Base-by-base conservation (phyloP, 2,888 invertebrate genomes). In the Ectobius pallidus region DNA sequence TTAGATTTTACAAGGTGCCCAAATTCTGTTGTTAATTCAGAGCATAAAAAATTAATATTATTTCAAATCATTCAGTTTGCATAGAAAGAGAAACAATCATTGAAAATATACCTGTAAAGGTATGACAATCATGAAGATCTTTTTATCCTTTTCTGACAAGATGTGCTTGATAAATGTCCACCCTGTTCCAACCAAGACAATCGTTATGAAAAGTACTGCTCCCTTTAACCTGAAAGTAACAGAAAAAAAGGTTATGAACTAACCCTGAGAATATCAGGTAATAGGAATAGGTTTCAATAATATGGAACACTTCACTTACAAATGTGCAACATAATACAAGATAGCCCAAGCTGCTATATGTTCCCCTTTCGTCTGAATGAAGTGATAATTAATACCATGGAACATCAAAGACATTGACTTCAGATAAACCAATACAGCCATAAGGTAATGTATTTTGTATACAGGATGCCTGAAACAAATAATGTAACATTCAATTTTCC, bases 121-220 rank as follows among this genome's bases (percentile, higher is more conserved):
- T 80, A 99, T 96, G 49, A 98, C 95, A 77, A 98, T 92, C 92
- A 99, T 95, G 82, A 99, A 99, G 20, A 99, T 89, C 81, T 96
- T 96, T 84, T 99, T 97, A 81, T 99, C 99, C 76, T 96, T 91
- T 78, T 97, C 97, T 0, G 97, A 94, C 27, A 99, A 86, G 77
- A 99, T 95, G 82, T 98, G 96, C 81, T 99, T 99, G 78, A 99
- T 96, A 82, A 99, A 99, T 46, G 97, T 97, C 96, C 98, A 99
- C 0, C 99, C 99, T 6, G 99, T 97, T 62, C 99, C 99, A 77
- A 99, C 95, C 14, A 99, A 87, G 14, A 99, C 93, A 77, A 99
- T 93, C 0, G 97, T 97, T 73, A 98, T 96, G 81, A 99, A 99
- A 68, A 99, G 85, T 58, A 99, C 91, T 0, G 96, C 95, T 14